Conservation (phyloP, 2,888 invertebrate genomes). For the Gerosis bhagava region DNA sequence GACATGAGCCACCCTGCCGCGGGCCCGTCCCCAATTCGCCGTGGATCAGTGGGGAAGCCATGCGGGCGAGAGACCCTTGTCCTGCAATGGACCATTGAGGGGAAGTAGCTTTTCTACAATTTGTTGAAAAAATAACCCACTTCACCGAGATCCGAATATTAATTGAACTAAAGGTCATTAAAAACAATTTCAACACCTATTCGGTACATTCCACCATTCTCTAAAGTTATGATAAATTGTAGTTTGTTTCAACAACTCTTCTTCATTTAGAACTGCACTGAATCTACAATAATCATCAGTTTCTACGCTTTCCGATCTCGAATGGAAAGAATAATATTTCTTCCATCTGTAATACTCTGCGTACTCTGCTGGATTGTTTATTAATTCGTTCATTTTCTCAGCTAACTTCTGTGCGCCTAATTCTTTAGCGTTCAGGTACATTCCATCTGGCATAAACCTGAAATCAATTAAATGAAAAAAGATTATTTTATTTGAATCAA, state of each 20-base stretch:
- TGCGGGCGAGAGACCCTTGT: too few species aligned
- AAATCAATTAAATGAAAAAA: too few species aligned
- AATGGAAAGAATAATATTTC: constrained; percentile 59
- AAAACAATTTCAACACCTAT: constrained; percentile 34
- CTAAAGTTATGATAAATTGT: constrained; percentile 50
- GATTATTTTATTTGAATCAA: too few species aligned
- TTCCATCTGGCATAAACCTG: constrained; percentile 68
- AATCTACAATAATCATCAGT: constrained; percentile 65
- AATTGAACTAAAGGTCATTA: too few species aligned
- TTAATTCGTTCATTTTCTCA: constrained; percentile 51
- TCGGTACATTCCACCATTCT: constrained; percentile 58
- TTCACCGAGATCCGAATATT: too few species aligned
- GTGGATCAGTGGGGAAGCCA: too few species aligned
- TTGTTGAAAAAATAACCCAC: too few species aligned
- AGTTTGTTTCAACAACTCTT: constrained; percentile 42
- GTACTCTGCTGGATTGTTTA: constrained; percentile 51
- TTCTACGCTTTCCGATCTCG: constrained; percentile 44
- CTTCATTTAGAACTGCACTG: constrained; percentile 56
- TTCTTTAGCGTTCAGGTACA: constrained; percentile 57
- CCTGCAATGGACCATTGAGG: too few species aligned
- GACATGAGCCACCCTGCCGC: too few species aligned
- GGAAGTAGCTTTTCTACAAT: too few species aligned
- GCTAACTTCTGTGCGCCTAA: constrained; percentile 49
- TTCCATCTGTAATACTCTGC: constrained; percentile 62
- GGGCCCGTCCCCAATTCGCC: too few species aligned